Evolutionary conservation across 2,797 vertebrate species (phyloP), one percentile per base, ranked within the genome.

Genomic region (Argyrosomus regius): DNA sequence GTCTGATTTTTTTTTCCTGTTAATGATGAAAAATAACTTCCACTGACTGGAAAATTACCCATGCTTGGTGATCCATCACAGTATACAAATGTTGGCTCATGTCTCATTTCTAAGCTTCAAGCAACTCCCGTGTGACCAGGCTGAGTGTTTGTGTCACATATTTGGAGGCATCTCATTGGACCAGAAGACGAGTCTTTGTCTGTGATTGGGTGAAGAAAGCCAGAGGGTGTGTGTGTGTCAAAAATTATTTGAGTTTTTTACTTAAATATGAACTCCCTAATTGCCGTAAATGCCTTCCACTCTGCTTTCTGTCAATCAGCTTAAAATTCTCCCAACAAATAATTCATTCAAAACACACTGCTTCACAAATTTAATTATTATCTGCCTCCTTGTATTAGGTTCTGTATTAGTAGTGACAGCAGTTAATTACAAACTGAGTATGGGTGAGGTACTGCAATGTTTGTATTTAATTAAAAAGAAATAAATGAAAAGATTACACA

Each of bases 1-100:
- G 20, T 26, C 46, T 3, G 48, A 66, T 41, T 64, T 35, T 58
- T 69, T 41, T 64, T 35, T 58, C 26, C 26, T 62, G 49, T n/a
- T 63, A 54, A 77, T 74, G 50, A 73, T 59, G 26, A 72, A 70
- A 66, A 81, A 64, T 28, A 70, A 65, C 59, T 72, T 75, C 26
- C 43, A 35, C 54, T 41, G 31, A 75, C 63, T 65, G 59, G 58
- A 73, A 75, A 84, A 84, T 71, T 56, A 77, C 39, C 28, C 22
- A 22, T 0, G 14, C 52, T 61, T 56, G 28, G 53, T 52, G 63
- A 79, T 81, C 75, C 56, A 75, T 88, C 72, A 71, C 80, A 41
- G 60, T n/a, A 74, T 35, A 69, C 31, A 78, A 59, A 72, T 20
- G 20, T 46, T 75, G 39, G 41, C 49, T 63, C 64, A 50, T 13